phyloP scores from a whole-genome alignment of 2,797 vertebrate genomes.

The Miichthys miiuy region DNA sequence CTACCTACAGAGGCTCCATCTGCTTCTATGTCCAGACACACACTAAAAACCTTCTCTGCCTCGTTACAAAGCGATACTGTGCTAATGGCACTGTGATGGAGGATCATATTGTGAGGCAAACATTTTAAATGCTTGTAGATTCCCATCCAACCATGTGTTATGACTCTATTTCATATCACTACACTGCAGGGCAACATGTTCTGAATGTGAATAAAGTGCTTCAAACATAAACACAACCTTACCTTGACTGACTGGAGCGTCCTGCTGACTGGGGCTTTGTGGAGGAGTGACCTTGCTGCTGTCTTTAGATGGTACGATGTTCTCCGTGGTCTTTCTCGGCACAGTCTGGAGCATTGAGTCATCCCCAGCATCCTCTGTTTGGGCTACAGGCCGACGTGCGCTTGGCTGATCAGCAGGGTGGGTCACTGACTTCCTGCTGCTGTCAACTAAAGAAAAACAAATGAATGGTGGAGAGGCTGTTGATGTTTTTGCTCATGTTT shows the following conservation, averaged over 20 bases:
- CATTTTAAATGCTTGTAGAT: background rate
- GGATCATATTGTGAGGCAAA: conserved; percentile 1
- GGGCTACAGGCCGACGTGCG: conserved; percentile 61
- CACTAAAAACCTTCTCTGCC: conserved; percentile 34
- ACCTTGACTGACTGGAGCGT: conserved; percentile 83
- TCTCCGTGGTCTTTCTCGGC: conserved; percentile 74
- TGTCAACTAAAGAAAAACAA: conserved; percentile 83
- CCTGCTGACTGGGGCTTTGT: conserved; percentile 75
- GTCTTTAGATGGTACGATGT: conserved; percentile 56
- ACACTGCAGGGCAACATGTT: background rate
- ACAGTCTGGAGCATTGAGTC: conserved; percentile 67
- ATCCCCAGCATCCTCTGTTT: conserved; percentile 58
- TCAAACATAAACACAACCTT: background rate
- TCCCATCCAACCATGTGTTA: background rate
- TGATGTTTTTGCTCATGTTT: background rate
- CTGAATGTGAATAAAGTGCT: background rate
- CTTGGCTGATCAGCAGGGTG: conserved; percentile 72
- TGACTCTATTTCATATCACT: background rate
- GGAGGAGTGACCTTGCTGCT: conserved; percentile 64
- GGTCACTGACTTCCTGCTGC: conserved; percentile 85
- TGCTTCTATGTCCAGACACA: conserved; percentile 47
- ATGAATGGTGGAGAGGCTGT: background rate
- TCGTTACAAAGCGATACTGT: conserved; percentile 25
- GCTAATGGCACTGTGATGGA: conserved; percentile 8
- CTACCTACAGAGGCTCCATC: conserved; percentile 70